Evolutionary conservation across 2,113 vertebrate genomes (phyloP), one percentile per base, ranked within the genome.

Genomic region (Corythornis vintsioides): DNA sequence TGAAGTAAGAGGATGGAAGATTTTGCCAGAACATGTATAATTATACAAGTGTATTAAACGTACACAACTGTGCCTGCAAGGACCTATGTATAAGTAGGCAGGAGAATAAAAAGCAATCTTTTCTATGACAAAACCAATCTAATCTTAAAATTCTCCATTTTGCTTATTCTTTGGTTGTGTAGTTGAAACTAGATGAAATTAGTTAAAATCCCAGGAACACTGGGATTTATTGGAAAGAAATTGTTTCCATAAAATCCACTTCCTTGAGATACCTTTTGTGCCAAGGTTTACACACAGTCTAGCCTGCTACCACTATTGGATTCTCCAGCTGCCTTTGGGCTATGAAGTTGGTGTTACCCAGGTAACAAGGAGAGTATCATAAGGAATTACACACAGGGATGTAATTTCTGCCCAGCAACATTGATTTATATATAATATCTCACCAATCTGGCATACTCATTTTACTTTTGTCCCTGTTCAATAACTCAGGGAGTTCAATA

Each of bases 401-500:
- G 73, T 69, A 2, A 50, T 77, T 86, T 92, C 73, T 66, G 56
- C 59, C 65, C 59, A 83, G 50, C 33, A 92, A 59, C 8, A 7
- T 63, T 56, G 74, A 94, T 94, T 90, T 85, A 26, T 33, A 19
- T 94, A 33, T 42, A 84, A 60, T 92, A 86, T 83, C 38, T 83
- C 61, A 60, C 57, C 72, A 70, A 26, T 72, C 70, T 92, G 56
- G 16, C 53, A 45, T 61, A 11, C 7, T 74, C 38, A 40, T 71
- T 90, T 87, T 79, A 59, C 18, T 71, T 83, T 42, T 87, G 25
- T 45, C 29, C 73, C 40, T 63, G 31, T 65, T 91, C 40, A 35
- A 3, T 67, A 93, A 53, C 19, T 74, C 60, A 35, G 2, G 22
- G 26, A 67, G 25, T 74, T 92, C 38, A 53, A 16, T 35, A 61